A percentile compares a stretch with the other conserved stretches of the same genome.
These are phyloP conservation scores for Augochlorella aurata DNA, from an alignment of 2,888 invertebrate species.

Conservation along the genomic window DNA sequence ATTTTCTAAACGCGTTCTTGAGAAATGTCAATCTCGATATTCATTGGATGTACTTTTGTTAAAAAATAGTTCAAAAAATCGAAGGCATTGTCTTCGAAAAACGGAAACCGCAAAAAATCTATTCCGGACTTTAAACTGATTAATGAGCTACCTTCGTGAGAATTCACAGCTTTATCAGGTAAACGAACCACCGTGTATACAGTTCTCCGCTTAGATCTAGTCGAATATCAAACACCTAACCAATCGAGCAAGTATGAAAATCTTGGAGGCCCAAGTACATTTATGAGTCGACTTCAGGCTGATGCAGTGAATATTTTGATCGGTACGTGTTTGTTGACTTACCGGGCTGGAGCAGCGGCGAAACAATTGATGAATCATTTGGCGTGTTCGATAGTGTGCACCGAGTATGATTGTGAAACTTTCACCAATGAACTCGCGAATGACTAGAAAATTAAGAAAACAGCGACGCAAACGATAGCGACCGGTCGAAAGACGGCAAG, in stretches of 20 bases:
- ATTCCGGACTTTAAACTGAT: neutral
- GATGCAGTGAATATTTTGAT: neutral
- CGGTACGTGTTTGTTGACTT: slow-evolving; percentile 19
- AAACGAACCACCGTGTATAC: neutral
- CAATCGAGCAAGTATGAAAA: neutral
- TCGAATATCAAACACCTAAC: neutral
- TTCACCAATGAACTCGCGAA: slow-evolving; percentile 40
- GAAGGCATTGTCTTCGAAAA: neutral
- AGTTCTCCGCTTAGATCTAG: neutral
- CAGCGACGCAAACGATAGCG: slow-evolving; percentile 46
- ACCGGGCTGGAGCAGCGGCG: slow-evolving; percentile 34
- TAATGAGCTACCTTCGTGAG: neutral
- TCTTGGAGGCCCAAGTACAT: neutral
- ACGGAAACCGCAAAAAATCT: neutral
- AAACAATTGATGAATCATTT: slow-evolving; percentile 40
- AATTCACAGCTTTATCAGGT: neutral
- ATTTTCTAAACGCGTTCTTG: no score
- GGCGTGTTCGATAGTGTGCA: slow-evolving; percentile 27
- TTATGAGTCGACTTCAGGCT: neutral
- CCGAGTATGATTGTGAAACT: slow-evolving; percentile 27
- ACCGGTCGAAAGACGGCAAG: slow-evolving; percentile 69
- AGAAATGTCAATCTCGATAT: no score
- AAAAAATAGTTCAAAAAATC: no score
- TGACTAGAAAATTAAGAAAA: slow-evolving; percentile 33
- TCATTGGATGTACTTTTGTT: no score